A percentile compares a stretch with the other conserved stretches of the same genome.
phyloP scores from a whole-genome alignment of 2,888 invertebrate species.

The Rutpela maculata region DNA sequence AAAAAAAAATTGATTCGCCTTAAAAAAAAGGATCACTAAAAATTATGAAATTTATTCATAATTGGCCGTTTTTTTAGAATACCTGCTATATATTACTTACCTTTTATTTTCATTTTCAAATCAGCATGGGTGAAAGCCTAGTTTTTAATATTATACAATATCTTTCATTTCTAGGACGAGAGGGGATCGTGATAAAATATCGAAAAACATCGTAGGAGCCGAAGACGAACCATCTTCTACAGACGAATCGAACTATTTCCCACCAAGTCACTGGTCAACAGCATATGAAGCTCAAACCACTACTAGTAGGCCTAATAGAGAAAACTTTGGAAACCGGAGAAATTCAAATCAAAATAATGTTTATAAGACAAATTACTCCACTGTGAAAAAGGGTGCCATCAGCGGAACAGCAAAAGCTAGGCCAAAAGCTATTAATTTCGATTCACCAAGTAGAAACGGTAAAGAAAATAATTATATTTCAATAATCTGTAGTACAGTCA shows the following conservation, averaged over 20 bases:
- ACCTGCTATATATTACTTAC: too few relatives aligned
- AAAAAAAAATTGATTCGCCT: too few relatives aligned
- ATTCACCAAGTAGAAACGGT: slow-evolving; percentile 49
- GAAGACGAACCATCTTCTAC: slow-evolving; percentile 73
- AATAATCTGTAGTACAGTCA: too few relatives aligned
- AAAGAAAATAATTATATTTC: slow-evolving; percentile 22
- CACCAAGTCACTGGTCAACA: slow-evolving; percentile 78
- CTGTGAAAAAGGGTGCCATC: slow-evolving; percentile 29
- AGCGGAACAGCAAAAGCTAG: slow-evolving; percentile 28
- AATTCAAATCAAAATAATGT: slow-evolving; percentile 42
- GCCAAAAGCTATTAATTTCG: slow-evolving; percentile 49
- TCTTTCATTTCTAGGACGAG: slow-evolving; percentile 37
- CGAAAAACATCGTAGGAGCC: slow-evolving; percentile 72
- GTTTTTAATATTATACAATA: neutral
- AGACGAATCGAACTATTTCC: slow-evolving; percentile 75
- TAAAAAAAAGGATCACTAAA: too few relatives aligned
- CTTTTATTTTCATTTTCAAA: too few relatives aligned
- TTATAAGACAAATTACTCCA: slow-evolving; percentile 48
- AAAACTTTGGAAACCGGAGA: slow-evolving; percentile 15
- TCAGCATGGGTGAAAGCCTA: too few relatives aligned
- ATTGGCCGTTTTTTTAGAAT: too few relatives aligned
- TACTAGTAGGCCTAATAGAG: slow-evolving; percentile 39
- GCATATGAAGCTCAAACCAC: slow-evolving; percentile 64
- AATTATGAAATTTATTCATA: too few relatives aligned
- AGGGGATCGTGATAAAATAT: slow-evolving; percentile 40